A percentile compares a stretch with the other conserved stretches of the same genome.
phyloP scores from a whole-genome alignment of 2,888 invertebrate species.

The Encarsia formosa region DNA sequence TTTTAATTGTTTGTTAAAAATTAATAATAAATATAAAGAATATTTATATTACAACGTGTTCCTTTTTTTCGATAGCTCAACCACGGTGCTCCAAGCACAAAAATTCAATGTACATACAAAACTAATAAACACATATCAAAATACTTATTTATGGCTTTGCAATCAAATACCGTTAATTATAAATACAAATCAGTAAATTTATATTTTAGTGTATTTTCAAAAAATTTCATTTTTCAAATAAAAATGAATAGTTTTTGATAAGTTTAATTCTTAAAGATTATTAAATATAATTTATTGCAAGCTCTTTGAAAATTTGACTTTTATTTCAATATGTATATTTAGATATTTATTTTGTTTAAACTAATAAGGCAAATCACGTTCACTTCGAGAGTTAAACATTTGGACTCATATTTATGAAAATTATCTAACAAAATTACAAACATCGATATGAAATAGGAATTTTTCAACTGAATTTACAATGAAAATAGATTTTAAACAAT shows the following conservation, averaged over 20 bases:
- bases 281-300: conserved; percentile 15
- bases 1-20: too few species aligned
- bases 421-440: conserved; percentile 15
- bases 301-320: conserved; percentile 12
- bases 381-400: conserved; percentile 13
- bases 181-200: too few species aligned
- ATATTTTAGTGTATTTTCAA: too few species aligned
- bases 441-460: conserved; percentile 4
- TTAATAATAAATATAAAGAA: too few species aligned
- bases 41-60: conserved; percentile 6
- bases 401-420: conserved; percentile 19
- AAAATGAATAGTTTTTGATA: neutral
- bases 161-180: too few species aligned
- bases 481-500: conserved; percentile 1
- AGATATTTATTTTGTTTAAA: conserved; percentile 11
- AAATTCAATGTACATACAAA: too few species aligned
- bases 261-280: conserved; percentile 5
- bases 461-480: conserved; percentile 2
- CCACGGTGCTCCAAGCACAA: too few species aligned
- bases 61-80: conserved; percentile 6
- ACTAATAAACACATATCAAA: too few species aligned
- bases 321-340: conserved; percentile 5
- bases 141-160: too few species aligned
- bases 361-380: conserved; percentile 24
- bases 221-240: conserved; percentile 5